Conservation (phyloP, 2,797 vertebrate genomes). For the Centropyge bicolor region DNA sequence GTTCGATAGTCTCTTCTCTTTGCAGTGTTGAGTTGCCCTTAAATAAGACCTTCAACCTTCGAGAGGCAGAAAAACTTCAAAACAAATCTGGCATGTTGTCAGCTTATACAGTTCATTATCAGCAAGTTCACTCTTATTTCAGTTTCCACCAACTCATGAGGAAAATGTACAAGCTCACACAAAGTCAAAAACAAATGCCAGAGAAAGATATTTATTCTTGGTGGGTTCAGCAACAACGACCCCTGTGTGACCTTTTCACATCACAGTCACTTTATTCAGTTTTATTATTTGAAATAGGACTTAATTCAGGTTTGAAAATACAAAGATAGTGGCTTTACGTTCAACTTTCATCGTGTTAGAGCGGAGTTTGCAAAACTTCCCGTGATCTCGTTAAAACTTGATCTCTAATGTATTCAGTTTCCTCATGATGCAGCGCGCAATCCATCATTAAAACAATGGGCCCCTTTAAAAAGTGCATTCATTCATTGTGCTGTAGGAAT, state of each 20-base stretch:
- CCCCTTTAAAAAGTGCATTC: constrained; percentile 40
- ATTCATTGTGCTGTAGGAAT: constrained; percentile 46
- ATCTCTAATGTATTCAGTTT: constrained; percentile 59
- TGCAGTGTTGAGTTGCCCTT: too few species aligned
- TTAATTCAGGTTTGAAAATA: constrained; percentile 9
- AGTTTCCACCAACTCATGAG: neutral
- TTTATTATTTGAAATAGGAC: neutral
- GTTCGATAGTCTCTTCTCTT: too few species aligned
- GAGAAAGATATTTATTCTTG: neutral
- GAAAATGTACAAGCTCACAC: neutral
- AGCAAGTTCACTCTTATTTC: neutral
- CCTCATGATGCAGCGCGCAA: constrained; percentile 32
- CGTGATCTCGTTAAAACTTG: constrained; percentile 32
- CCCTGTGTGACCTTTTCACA: neutral
- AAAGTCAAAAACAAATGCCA: neutral
- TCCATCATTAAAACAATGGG: constrained; percentile 75
- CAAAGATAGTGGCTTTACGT: neutral
- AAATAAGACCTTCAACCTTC: too few species aligned
- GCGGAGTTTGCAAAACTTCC: constrained; percentile 43
- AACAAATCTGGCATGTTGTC: neutral
- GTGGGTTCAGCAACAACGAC: constrained; percentile 3
- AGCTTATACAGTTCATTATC: too few species aligned
- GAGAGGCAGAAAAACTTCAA: too few species aligned
- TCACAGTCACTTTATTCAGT: neutral
- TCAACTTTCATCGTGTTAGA: constrained; percentile 25